These are phyloP conservation scores for Ciconia stormi DNA, from an alignment of 2,113 vertebrate genomes.

Conservation along the genomic window DNA sequence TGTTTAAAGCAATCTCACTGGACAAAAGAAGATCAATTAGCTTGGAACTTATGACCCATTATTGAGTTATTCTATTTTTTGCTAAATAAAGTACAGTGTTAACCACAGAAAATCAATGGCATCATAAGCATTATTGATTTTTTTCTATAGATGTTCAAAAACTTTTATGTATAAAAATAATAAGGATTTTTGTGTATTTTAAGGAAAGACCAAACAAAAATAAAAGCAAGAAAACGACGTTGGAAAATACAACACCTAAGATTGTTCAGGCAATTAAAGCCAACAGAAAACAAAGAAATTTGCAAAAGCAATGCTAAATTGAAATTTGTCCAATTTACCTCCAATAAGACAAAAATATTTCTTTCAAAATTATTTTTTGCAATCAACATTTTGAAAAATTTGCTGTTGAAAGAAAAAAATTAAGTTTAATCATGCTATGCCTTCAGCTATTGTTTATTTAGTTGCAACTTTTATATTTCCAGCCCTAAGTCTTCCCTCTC, in stretches of 20 bases:
- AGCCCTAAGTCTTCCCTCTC: neutral
- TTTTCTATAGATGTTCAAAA: neutral
- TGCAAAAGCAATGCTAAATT: neutral
- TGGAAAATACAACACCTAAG: neutral
- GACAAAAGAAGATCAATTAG: neutral
- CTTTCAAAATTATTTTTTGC: neutral
- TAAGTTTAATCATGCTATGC: neutral
- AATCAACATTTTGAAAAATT: neutral
- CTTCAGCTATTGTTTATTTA: neutral
- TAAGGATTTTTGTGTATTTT: neutral
- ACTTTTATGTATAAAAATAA: neutral
- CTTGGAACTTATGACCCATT: neutral
- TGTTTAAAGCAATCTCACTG: neutral
- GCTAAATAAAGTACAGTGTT: neutral
- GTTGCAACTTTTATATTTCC: neutral
- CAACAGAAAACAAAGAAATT: neutral
- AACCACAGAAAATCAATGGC: neutral
- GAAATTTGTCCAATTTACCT: neutral
- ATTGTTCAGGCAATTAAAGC: neutral
- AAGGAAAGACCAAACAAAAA: neutral
- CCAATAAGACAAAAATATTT: neutral
- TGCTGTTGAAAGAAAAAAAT: neutral
- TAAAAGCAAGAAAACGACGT: neutral
- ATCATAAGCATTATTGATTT: neutral
- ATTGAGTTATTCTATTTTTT: neutral